phyloP scores from a whole-genome alignment of 2,888 invertebrate genomes.

The Steinernema carpocapsae region DNA sequence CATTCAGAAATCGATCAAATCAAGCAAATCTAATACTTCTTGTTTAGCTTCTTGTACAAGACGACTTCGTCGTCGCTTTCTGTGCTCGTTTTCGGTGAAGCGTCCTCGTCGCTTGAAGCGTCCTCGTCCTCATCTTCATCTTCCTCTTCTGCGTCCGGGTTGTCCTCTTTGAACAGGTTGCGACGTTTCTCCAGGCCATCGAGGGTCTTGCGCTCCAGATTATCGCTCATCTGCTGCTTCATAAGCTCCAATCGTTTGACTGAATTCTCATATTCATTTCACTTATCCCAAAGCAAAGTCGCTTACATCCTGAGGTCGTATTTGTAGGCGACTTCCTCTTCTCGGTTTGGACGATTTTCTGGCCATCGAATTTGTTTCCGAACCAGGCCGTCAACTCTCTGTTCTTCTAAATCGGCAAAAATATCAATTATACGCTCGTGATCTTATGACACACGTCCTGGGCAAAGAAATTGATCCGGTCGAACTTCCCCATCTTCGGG shows the following conservation, averaged over 20 bases:
- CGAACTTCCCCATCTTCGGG: conserved; percentile 5
- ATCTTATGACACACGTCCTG: not conserved
- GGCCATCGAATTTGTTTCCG: not conserved
- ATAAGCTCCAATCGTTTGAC: not conserved
- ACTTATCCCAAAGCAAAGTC: not conserved
- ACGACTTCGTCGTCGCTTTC: not conserved
- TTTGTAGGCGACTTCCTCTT: conserved; percentile 13
- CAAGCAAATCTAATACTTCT: too few relatives aligned
- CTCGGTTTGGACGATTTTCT: not conserved
- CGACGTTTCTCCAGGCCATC: not conserved
- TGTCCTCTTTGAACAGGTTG: conserved; percentile 25
- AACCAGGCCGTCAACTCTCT: conserved; percentile 4
- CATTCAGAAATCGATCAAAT: too few relatives aligned
- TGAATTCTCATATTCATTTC: not conserved
- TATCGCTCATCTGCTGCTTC: conserved; percentile 11
- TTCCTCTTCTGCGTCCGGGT: conserved; percentile 6
- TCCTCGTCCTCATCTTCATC: not conserved
- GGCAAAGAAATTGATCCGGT: not conserved
- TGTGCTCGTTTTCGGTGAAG: not conserved
- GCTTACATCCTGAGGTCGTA: not conserved
- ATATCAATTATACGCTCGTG: not conserved
- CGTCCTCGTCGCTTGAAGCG: not conserved
- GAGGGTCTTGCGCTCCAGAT: not conserved
- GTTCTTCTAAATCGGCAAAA: not conserved
- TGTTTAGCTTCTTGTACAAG: not conserved